Percentiles rank a stretch among this genome's conserved stretches.
phyloP scores from a whole-genome alignment of 2,797 vertebrate genomes.

The Schizopygopsis malacanthus region DNA sequence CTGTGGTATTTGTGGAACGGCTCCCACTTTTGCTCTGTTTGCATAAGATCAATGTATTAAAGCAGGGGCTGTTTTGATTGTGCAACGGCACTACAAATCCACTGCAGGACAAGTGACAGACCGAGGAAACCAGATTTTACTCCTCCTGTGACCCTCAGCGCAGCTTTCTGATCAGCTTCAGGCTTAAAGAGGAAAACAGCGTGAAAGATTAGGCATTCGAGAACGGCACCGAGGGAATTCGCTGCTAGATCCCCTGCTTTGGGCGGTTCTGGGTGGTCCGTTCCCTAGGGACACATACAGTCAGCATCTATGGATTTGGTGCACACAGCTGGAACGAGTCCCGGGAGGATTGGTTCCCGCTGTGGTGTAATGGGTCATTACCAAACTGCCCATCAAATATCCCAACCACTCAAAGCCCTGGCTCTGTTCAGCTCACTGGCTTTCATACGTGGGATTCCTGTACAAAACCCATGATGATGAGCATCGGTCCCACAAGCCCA shows the following conservation, averaged over 20 bases:
- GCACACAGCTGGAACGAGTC: conserved; percentile 57
- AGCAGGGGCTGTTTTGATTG: conserved; percentile 25
- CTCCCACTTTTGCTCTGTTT: conserved; percentile 36
- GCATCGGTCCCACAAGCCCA: conserved; percentile 17
- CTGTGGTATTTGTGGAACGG: conserved; percentile 30
- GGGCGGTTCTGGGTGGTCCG: conserved; percentile 64
- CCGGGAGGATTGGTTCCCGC: conserved; percentile 29
- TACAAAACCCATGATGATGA: conserved; percentile 60
- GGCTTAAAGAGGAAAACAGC: conserved; percentile 48
- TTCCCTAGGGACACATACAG: conserved; percentile 50
- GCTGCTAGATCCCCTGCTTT: conserved; percentile 34
- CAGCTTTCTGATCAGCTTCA: conserved; percentile 24
- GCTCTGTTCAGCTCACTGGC: conserved; percentile 34
- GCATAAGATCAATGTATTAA: conserved; percentile 33
- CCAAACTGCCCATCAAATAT: conserved; percentile 45
- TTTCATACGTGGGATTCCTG: conserved; percentile 66
- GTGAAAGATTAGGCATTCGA: conserved; percentile 37
- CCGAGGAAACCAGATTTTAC: conserved; percentile 3
- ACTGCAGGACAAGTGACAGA: conserved; percentile 25
- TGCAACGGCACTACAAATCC: conserved; percentile 11
- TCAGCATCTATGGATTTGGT: conserved; percentile 43
- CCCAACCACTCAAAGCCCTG: conserved; percentile 56
- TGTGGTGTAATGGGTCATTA: conserved; percentile 30
- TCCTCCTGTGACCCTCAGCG: not conserved
- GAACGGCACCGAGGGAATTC: conserved; percentile 32